Evolutionary conservation across 2,797 vertebrate species (phyloP), one percentile per base, ranked within the genome.

Genomic region (Ficedula albicollis): DNA sequence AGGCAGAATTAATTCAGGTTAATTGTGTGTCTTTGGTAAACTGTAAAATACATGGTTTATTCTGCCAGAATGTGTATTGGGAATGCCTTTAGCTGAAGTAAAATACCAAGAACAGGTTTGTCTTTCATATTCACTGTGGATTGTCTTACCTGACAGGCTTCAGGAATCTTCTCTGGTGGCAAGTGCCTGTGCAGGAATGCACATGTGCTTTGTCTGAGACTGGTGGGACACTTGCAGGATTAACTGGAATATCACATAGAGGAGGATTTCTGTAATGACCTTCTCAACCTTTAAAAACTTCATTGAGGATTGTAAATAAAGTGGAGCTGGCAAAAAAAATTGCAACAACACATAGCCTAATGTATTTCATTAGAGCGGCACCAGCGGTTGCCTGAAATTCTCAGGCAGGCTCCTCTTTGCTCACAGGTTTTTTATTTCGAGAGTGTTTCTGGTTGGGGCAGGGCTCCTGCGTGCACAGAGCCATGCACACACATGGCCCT

Each of bases 401-500:
- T 77, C 25, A 48, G 34, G 87, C 68, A 76, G 69, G 5, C 52
- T 89, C 8, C 69, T 73, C 70, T 93, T 80, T 69, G 52, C 79
- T 93, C 43, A 70, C 82, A 63, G 22, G 0, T 78, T 56, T 87
- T 93, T 95, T 93, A 67, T 79, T 88, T 79, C 12, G 1, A 26
- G 87, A 67, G 85, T 46, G 58, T 94, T 96, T 84, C 73, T 96
- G 73, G n/a, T 54, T 32, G 20, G 44, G 62, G 44, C 82, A 49
- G 0, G 1, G 60, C 67, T 85, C 60, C 74, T 49, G 54, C 15
- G 1, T n/a, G 16, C 23, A 2, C 39, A 11, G 49, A 32, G 27
- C 32, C 38, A 0, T 36, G 54, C 94, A 58, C 84, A 49, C 92
- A 83, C 86, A 34, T 85, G 74, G 80, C 77, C 74, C 77, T 32